These are phyloP conservation scores for Drosophila punjabiensis DNA, from an alignment of 1,140 invertebrate genomes.

Conservation along the genomic window DNA sequence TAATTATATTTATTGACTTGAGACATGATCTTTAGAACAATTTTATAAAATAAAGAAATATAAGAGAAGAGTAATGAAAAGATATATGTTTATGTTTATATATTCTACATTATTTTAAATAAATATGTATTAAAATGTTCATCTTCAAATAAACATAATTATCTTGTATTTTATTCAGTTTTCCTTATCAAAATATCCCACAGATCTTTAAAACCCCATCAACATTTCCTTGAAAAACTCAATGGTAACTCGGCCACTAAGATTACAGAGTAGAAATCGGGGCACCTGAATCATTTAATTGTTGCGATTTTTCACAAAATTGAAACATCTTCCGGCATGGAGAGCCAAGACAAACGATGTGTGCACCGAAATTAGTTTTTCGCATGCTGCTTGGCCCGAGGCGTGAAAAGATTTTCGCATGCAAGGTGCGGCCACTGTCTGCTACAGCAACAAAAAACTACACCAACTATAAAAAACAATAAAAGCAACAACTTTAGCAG, in stretches of 20 bases:
- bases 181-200: neutral
- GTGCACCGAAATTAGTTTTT: conserved; percentile 82
- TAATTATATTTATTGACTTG: neutral
- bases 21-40: neutral
- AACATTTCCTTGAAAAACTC: neutral
- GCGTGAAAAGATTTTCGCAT: conserved; percentile 82
- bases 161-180: neutral
- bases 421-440: conserved; percentile 72
- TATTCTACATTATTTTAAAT: too few relatives aligned
- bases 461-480: conserved; percentile 21
- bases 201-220: neutral
- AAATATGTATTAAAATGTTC: too few relatives aligned
- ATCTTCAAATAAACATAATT: too few relatives aligned
- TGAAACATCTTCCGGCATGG: conserved; percentile 80
- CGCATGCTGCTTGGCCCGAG: conserved; percentile 72
- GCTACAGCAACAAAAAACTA: conserved; percentile 19
- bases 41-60: neutral
- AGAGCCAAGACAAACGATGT: conserved; percentile 74
- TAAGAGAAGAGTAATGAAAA: too few relatives aligned
- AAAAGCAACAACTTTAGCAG: conserved; percentile 29
- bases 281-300: conserved; percentile 78
- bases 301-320: conserved; percentile 79
- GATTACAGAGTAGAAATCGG: conserved; percentile 64
- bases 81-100: too few relatives aligned
- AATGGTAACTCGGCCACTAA: conserved; percentile 26